Evolutionary conservation across 2,797 vertebrate genomes (phyloP), one percentile per base, ranked within the genome.

Genomic region (Neomorphus geoffroyi): DNA sequence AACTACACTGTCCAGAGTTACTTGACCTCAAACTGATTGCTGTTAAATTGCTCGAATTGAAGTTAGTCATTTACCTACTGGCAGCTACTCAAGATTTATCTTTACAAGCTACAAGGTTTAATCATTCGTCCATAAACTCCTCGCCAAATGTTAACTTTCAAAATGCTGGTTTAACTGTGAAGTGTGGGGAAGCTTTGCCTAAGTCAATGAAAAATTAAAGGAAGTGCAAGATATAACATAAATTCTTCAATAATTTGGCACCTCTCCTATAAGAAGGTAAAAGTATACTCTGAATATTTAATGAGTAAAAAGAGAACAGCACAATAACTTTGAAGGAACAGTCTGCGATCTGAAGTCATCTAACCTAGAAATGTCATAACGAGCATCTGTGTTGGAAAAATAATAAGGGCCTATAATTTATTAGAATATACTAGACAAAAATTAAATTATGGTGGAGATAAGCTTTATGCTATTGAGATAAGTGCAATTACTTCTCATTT

Each of bases 11-110:
- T 96, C 96, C 97, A 88, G 97, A 98, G 96, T 95, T 95, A 96
- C 93, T 94, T 95, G 97, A 98, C 98, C 98, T 98, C 94, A 96
- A 87, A 97, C 97, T 98, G 98, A 98, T 98, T 98, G 97, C 97
- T 80, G 93, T 96, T 97, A 98, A 98, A 98, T 79, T 88, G 92
- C 91, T 83, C 45, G 88, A 97, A 95, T 93, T 98, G 92, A 98
- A 97, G 97, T 98, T 98, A 98, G 96, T 98, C 97, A 98, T 98
- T 98, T 98, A 98, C 98, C 98, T 98, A 95, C 93, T 98, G 98
- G 98, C 98, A 98, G 95, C 94, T 96, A 93, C 97, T 98, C 98
- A 98, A 98, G 83, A 97, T 96, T 97, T 97, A 97, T 97, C 95
- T 96, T 75, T 86, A 82, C 54, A 90, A 89, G 81, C 90, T 92